phyloP scores from a whole-genome alignment of 2,888 invertebrate genomes.

The Cylloceria caligata region DNA sequence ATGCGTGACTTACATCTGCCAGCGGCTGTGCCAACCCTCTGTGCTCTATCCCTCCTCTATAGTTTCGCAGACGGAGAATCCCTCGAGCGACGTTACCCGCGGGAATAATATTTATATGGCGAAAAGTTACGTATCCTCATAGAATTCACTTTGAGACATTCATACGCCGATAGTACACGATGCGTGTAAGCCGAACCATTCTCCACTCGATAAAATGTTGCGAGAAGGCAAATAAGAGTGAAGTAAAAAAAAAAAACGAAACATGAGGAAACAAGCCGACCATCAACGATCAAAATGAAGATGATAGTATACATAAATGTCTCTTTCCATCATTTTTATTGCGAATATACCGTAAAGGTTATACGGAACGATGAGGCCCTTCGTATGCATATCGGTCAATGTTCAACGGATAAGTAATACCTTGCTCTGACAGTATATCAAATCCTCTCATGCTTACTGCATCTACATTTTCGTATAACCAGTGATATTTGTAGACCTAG shows the following conservation, averaged over 20 bases:
- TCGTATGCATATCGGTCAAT: neutral
- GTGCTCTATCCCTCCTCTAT: neutral
- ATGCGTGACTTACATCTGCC: too few relatives aligned
- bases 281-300: slow-evolving; percentile 29
- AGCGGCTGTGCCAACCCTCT: slow-evolving; percentile 36
- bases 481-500: too few relatives aligned
- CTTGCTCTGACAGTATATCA: neutral
- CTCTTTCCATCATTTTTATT: slow-evolving; percentile 48
- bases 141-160: slow-evolving; percentile 49
- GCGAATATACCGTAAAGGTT: slow-evolving; percentile 45
- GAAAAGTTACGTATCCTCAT: slow-evolving; percentile 12
- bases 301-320: slow-evolving; percentile 52
- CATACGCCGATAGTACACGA: slow-evolving; percentile 11
- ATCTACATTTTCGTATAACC: neutral
- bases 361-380: slow-evolving; percentile 23
- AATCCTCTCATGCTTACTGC: neutral
- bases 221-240: slow-evolving; percentile 26
- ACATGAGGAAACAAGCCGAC: slow-evolving; percentile 1
- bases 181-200: slow-evolving; percentile 26
- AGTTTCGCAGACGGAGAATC: neutral
- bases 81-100: neutral
- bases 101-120: too few relatives aligned
- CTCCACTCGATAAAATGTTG: slow-evolving; percentile 55
- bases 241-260: slow-evolving; percentile 9
- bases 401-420: neutral